Evolutionary conservation across 2,888 invertebrate species (phyloP).

Genomic region (Perizoma affinitatum): DNA sequence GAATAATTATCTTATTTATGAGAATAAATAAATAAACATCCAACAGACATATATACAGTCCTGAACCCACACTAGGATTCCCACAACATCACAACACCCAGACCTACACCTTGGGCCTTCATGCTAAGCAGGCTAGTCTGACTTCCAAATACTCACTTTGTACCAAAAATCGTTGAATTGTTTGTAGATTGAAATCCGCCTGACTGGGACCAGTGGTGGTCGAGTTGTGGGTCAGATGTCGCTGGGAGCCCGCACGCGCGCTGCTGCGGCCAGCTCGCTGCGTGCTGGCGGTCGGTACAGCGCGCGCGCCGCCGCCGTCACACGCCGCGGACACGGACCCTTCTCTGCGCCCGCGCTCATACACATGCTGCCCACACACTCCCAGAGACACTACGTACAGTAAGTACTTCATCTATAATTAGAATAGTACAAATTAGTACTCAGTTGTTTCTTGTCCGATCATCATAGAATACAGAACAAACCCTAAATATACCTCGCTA

Average conservation of each 20-base stretch:
- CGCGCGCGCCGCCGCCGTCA: constrained; percentile 95
- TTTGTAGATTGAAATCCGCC: constrained; percentile 72
- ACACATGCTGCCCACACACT: constrained; percentile 86
- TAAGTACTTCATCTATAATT: constrained; percentile 48
- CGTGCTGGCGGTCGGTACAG: constrained; percentile 93
- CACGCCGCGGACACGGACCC: constrained; percentile 94
- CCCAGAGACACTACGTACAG: constrained; percentile 78
- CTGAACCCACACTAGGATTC: no score
- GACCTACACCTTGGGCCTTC: no score
- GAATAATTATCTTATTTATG: no score
- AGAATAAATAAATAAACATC: no score
- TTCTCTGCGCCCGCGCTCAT: constrained; percentile 91
- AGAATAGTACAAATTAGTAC: no score
- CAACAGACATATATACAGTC: no score
- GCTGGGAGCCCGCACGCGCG: constrained; percentile 94
- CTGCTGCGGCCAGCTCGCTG: constrained; percentile 94
- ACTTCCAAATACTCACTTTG: no score
- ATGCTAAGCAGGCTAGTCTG: no score
- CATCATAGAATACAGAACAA: no score
- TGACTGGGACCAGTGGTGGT: constrained; percentile 65
- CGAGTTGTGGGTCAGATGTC: constrained; percentile 90
- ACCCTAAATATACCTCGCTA: no score
- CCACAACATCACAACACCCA: no score
- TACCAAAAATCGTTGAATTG: background rate
- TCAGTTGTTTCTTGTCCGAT: no score